phyloP scores from a whole-genome alignment of 2,113 vertebrate species.

The Zosterops lateralis region DNA sequence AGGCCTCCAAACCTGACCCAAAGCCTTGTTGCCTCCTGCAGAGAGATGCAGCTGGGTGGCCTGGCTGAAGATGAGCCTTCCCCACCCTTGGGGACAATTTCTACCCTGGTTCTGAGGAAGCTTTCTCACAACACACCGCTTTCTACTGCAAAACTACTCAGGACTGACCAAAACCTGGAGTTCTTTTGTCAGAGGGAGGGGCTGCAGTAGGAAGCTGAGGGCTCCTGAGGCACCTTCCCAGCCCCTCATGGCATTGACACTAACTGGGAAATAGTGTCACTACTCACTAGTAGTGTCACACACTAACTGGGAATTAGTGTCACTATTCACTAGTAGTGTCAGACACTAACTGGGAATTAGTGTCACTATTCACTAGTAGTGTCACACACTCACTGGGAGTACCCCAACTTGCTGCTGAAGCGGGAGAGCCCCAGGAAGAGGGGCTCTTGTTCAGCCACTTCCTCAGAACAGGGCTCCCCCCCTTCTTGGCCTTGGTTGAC shows the following conservation, averaged over 20 bases:
- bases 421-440: neutral
- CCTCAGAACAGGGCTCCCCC: neutral
- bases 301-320: neutral
- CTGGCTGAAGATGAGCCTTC: rapidly evolving
- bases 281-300: neutral
- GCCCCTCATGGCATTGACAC: neutral
- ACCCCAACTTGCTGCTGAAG: neutral
- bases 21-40: neutral
- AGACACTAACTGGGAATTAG: neutral
- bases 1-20: neutral
- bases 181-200: neutral
- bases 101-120: neutral
- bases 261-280: neutral
- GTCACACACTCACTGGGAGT: neutral
- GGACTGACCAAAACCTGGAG: neutral
- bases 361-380: too few species aligned
- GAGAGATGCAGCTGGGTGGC: rapidly evolving
- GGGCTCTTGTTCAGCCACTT: neutral
- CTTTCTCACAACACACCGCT: neutral
- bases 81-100: neutral
- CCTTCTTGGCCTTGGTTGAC: conserved; percentile 25
- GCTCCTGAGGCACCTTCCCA: neutral
- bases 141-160: neutral
- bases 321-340: neutral
- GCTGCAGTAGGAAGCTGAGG: neutral